phyloP scores from a whole-genome alignment of 2,888 invertebrate species.

The Troglohyphantes excavatus region DNA sequence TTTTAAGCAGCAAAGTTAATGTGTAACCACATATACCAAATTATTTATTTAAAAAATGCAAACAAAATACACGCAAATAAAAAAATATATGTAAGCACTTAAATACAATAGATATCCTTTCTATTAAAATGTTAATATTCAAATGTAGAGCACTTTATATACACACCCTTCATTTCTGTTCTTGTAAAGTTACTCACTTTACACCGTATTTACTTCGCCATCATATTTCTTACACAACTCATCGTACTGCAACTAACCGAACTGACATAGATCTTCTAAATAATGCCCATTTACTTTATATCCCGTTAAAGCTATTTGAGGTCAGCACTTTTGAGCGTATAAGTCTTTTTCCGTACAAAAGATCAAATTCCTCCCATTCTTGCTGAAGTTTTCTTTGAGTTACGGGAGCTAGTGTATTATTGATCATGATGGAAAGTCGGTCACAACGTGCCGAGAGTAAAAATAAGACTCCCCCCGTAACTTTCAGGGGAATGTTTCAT shows the following conservation, averaged over 20 bases:
- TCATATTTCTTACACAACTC: too few relatives aligned
- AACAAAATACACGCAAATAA: too few relatives aligned
- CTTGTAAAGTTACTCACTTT: too few relatives aligned
- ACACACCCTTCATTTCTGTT: too few relatives aligned
- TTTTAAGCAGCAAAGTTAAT: too few relatives aligned
- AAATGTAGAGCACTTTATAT: too few relatives aligned
- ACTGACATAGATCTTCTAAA: neutral
- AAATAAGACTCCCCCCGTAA: conserved; percentile 3
- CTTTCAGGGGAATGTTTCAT: neutral
- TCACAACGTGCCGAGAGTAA: conserved; percentile 18
- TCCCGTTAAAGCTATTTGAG: neutral
- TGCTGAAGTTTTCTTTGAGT: neutral
- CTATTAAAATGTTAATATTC: too few relatives aligned
- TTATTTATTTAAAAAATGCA: too few relatives aligned
- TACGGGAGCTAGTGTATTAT: conserved; percentile 1
- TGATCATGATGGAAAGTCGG: conserved; percentile 29
- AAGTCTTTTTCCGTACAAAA: conserved; percentile 3
- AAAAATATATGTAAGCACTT: too few relatives aligned
- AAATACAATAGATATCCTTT: too few relatives aligned
- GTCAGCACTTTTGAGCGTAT: neutral
- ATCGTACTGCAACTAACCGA: neutral
- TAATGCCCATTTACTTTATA: neutral
- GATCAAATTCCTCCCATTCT: conserved; percentile 22
- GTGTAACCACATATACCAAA: too few relatives aligned
- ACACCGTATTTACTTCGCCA: too few relatives aligned